Evolutionary conservation across 1,140 invertebrate species (phyloP).

Genomic region (Oreohelix idahoensis): DNA sequence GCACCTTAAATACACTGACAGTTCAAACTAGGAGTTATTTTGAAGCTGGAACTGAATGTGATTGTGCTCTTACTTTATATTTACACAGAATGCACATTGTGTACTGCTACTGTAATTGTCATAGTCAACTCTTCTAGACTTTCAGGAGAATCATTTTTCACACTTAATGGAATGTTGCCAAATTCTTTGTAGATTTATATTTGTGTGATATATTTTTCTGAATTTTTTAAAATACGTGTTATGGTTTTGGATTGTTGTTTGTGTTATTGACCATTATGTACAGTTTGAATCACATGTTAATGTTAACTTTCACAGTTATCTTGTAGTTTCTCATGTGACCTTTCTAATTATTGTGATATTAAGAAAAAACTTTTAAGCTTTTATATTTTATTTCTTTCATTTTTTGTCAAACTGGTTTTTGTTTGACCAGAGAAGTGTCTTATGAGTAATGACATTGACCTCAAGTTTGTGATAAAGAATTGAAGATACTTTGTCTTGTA

Average conservation of each 20-base stretch:
- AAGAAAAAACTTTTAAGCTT: neutral
- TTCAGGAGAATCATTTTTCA: neutral
- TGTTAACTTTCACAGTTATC: neutral
- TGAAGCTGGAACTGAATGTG: too few relatives aligned
- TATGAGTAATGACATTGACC: neutral
- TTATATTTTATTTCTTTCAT: neutral
- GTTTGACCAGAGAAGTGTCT: constrained; percentile 6
- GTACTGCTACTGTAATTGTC: neutral
- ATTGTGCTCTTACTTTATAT: too few relatives aligned
- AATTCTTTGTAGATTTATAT: neutral
- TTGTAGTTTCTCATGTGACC: neutral
- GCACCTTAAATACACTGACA: too few relatives aligned
- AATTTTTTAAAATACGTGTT: too few relatives aligned
- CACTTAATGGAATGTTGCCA: neutral
- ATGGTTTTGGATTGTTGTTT: neutral
- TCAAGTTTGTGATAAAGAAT: neutral
- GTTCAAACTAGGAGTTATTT: too few relatives aligned
- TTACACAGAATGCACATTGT: too few relatives aligned
- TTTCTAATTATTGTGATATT: neutral
- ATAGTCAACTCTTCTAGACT: neutral
- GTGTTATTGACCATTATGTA: neutral
- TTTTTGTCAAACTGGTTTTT: neutral
- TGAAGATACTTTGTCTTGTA: neutral
- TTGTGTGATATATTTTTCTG: neutral
- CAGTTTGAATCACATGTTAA: neutral